Percentiles rank a stretch among this genome's conserved stretches.
phyloP scores from a whole-genome alignment of 37 sponge, comb jelly and placozoan genomes.

The Ephydatia muelleri region DNA sequence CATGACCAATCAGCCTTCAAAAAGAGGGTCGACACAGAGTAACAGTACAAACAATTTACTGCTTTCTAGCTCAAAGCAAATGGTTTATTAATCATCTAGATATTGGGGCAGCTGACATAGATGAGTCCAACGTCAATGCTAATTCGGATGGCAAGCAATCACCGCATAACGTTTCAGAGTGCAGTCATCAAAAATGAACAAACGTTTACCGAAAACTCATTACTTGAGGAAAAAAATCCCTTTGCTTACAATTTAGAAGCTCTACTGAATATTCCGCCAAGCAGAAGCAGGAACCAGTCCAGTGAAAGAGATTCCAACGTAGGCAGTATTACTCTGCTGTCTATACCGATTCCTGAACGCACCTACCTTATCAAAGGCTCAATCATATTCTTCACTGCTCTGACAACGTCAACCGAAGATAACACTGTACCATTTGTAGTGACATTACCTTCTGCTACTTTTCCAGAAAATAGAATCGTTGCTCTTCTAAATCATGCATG shows the following conservation, averaged over 20 bases:
- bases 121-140: no score
- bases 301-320: neutral
- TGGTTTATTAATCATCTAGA: neutral
- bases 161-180: no score
- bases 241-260: neutral
- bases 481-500: neutral
- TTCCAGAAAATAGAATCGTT: neutral
- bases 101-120: no score
- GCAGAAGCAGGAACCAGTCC: neutral
- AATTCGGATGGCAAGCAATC: no score
- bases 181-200: no score
- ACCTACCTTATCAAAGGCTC: neutral
- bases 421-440: neutral
- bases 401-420: neutral
- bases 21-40: neutral
- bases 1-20: neutral
- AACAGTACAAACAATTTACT: no score
- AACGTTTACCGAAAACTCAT: no score
- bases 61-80: no score
- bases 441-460: neutral
- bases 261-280: neutral
- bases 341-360: neutral
- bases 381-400: neutral
- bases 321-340: neutral
- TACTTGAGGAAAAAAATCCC: no score